Evolutionary conservation across 35 echinoderm and acorn worm species (phyloP).

Genomic region (Apostichopus parvimensis): DNA sequence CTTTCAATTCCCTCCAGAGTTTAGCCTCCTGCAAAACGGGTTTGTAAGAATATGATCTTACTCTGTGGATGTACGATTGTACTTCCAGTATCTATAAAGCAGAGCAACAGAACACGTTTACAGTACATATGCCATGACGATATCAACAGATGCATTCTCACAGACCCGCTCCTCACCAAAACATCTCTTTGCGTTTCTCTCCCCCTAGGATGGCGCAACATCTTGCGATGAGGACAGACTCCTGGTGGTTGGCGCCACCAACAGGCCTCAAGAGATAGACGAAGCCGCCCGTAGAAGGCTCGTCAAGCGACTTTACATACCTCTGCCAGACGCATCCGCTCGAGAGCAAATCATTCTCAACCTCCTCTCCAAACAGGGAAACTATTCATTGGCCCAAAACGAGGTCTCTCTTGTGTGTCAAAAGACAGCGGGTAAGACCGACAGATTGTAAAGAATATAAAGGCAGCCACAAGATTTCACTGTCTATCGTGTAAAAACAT

Average conservation of each 20-base stretch:
- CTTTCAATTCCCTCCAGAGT: too few relatives aligned
- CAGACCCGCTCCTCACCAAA: too few relatives aligned
- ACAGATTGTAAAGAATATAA: background rate
- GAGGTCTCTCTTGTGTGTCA: slow-evolving; percentile 69
- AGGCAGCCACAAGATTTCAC: too few relatives aligned
- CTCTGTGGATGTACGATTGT: too few relatives aligned
- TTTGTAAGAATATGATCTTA: too few relatives aligned
- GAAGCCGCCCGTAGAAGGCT: slow-evolving; percentile 81
- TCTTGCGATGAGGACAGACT: slow-evolving; percentile 80
- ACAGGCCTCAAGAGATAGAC: slow-evolving; percentile 98
- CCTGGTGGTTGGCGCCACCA: slow-evolving; percentile 92
- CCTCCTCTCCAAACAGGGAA: slow-evolving; percentile 69
- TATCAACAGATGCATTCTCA: background rate
- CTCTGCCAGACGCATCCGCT: slow-evolving; percentile 78
- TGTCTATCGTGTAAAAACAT: too few relatives aligned
- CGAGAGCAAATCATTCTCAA: slow-evolving; percentile 80
- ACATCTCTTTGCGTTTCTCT: background rate
- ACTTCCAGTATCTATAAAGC: too few relatives aligned
- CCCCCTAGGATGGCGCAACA: slow-evolving; percentile 79
- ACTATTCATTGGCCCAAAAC: slow-evolving; percentile 62
- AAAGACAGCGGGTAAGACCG: slow-evolving; percentile 71
- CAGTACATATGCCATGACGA: background rate
- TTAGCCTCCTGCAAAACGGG: too few relatives aligned
- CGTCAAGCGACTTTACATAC: slow-evolving; percentile 86
- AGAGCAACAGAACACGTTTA: background rate